phyloP scores from a whole-genome alignment of 23 tunicate genomes.

The Trididemnum miniatum region DNA sequence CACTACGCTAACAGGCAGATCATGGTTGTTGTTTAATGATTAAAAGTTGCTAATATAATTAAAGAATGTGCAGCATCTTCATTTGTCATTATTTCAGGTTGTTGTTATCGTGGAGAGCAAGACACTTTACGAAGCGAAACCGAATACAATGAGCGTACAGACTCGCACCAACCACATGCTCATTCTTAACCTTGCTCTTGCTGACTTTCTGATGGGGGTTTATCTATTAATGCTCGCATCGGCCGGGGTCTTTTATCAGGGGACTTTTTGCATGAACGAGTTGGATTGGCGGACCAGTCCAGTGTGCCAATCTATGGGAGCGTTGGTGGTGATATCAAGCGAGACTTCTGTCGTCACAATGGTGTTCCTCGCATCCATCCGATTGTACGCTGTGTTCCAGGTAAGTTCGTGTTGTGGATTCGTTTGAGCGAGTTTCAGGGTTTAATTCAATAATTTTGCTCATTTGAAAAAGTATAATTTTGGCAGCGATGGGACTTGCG shows the following conservation, averaged over 20 bases:
- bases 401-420: too few species aligned
- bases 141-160: neutral
- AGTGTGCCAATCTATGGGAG: constrained; percentile 34
- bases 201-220: constrained; percentile 45
- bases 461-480: too few species aligned
- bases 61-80: too few species aligned
- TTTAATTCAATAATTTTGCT: too few species aligned
- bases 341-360: constrained; percentile 50
- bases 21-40: too few species aligned
- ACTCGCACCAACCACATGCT: constrained; percentile 20
- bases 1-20: too few species aligned
- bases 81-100: constrained; percentile 12
- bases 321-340: constrained; percentile 41
- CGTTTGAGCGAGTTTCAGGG: too few species aligned
- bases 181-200: constrained; percentile 26
- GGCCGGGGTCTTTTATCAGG: constrained; percentile 14
- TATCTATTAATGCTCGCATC: constrained; percentile 38
- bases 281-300: constrained; percentile 37
- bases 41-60: neutral
- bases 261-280: constrained; percentile 29
- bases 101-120: neutral
- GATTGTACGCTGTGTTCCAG: constrained; percentile 22
- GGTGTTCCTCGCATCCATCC: constrained; percentile 35
- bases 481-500: too few species aligned
- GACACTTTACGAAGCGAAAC: neutral